Percentiles rank a stretch among this genome's conserved stretches.
phyloP scores from a whole-genome alignment of 2,797 vertebrate genomes.

The Paramormyrops hopkinsi region DNA sequence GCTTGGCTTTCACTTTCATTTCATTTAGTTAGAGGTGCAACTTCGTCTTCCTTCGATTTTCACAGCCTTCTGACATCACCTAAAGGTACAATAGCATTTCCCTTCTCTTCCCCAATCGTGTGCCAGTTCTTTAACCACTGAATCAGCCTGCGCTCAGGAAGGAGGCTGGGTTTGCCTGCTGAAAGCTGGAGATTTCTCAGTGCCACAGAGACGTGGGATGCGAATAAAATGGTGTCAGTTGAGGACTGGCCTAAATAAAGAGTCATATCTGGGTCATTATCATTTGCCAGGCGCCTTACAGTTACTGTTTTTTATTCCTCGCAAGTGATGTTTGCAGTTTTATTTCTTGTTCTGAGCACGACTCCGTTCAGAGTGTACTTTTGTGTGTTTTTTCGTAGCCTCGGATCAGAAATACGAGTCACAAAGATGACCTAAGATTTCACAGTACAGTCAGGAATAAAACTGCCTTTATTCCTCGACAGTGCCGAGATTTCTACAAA shows the following conservation, averaged over 20 bases:
- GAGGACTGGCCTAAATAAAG: background rate
- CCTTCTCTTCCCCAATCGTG: background rate
- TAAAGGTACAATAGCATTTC: background rate
- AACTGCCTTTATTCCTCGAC: background rate
- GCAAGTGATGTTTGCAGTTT: conserved; percentile 1
- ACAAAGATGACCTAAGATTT: background rate
- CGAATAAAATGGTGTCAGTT: background rate
- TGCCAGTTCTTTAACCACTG: background rate
- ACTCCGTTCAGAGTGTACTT: background rate
- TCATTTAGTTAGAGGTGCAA: background rate
- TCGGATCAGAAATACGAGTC: background rate
- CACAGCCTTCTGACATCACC: background rate
- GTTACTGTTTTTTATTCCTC: background rate
- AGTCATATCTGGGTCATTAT: conserved; percentile 7
- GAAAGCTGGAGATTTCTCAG: background rate
- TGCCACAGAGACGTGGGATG: background rate
- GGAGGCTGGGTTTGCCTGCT: background rate
- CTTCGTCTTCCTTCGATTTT: background rate
- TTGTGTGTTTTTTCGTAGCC: background rate
- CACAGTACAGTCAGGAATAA: background rate
- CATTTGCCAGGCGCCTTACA: background rate
- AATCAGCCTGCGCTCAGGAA: background rate
- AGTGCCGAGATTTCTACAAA: background rate
- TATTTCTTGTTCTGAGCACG: background rate
- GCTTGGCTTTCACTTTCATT: background rate